These are phyloP conservation scores for Suncus etruscus DNA, from an alignment of 2,113 vertebrate genomes.

Conservation along the genomic window DNA sequence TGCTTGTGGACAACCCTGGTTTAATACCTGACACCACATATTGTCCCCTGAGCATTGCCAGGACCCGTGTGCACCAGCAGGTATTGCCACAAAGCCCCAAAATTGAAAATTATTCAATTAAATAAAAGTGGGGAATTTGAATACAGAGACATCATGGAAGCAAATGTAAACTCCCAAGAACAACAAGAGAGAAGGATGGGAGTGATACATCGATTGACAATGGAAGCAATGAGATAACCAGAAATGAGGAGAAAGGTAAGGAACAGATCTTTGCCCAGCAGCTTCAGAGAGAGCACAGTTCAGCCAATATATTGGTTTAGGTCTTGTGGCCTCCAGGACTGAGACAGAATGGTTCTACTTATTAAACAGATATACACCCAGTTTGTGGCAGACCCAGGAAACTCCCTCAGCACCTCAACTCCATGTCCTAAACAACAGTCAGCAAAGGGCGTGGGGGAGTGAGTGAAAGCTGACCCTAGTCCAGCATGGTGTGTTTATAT, in stretches of 20 bases:
- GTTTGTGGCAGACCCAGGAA: background rate
- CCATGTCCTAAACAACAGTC: background rate
- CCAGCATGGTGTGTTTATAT: background rate
- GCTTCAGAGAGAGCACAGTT: background rate
- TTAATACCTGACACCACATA: too few species aligned
- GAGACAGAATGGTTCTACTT: background rate
- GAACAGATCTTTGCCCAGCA: background rate
- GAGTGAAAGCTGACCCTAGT: background rate
- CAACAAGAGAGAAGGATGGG: background rate
- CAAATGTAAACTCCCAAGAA: background rate
- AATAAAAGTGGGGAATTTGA: conserved; percentile 3
- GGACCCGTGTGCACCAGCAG: too few species aligned
- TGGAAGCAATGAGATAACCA: background rate
- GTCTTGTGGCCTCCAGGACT: background rate
- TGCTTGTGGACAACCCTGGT: too few species aligned
- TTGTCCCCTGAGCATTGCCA: too few species aligned
- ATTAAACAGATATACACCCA: background rate
- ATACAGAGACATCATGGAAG: background rate
- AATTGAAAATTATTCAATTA: too few species aligned
- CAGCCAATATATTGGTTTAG: background rate
- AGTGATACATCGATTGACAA: background rate
- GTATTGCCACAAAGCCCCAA: too few species aligned
- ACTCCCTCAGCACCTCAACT: background rate
- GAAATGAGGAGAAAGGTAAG: background rate
- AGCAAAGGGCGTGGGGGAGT: background rate